Evolutionary conservation across 2,113 vertebrate genomes (phyloP), one percentile per base, ranked within the genome.

Genomic region (Elephantulus edwardii): DNA sequence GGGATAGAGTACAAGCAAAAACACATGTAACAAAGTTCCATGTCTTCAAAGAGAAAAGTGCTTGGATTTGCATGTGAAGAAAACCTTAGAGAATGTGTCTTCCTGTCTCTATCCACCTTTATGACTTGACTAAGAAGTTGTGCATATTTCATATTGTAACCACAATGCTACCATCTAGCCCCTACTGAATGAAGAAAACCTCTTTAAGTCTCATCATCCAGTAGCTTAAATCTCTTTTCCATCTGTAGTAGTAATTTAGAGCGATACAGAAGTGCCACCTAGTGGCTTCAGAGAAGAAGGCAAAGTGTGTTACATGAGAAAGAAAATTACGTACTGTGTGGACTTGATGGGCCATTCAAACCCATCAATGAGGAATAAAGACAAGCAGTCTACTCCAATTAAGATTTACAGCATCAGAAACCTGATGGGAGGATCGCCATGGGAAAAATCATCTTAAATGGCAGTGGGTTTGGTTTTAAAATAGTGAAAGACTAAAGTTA

Each of bases 231-330:
- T 0, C 16, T 10, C 1, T 0, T 0, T 0, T 33, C 44, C 17
- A 42, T 2, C 30, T 1, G 14, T 0, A 1, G 33, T 3, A 26
- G 8, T 42, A 30, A 8, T 86, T 83, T 17, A 85, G 77, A 91
- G 72, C 96, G 96, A 93, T 96, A 58, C 93, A 72, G 60, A 97
- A 64, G 92, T 97, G 97, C 97, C 97, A 97, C 85, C 97, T 98
- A 97, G 97, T 93, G 97, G 71, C 90, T 52, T 4, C 68, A 0
- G 13, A 70, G 70, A 40, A 79, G 92, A 95, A 30, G 24, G 76
- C 93, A 91, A 80, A 40, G 16, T 5, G 1, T 3, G 17, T 62
- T n/a, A 7, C 11, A 24, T 0, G 14, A 38, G 88, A 93, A 88
- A 58, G 80, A 5, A 60, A 60, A 60, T 26, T 26, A n/a, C n/a